These are phyloP conservation scores for Tenthredo mesomela DNA, from an alignment of 2,888 invertebrate genomes.

Conservation along the genomic window DNA sequence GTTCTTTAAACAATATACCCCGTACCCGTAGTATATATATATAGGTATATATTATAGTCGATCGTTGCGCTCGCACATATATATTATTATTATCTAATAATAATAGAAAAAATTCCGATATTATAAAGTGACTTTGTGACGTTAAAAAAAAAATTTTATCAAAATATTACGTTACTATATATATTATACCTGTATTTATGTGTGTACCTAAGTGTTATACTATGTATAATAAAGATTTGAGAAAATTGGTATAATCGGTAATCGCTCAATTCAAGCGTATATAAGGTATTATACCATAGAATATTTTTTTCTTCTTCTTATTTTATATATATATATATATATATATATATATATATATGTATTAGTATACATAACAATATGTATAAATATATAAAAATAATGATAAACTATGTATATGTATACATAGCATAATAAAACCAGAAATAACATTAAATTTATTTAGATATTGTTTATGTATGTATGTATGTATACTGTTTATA, in stretches of 20 bases:
- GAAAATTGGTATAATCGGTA: not conserved
- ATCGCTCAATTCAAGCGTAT: not conserved
- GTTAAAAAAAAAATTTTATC: not conserved
- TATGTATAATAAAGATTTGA: slow-evolving; percentile 1
- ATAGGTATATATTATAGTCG: not conserved
- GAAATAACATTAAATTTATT: too few species aligned
- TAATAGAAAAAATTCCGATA: not conserved
- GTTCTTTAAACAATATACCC: not conserved
- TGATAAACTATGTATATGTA: not conserved
- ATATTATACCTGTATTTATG: not conserved
- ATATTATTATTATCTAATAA: not conserved
- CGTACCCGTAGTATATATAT: too few species aligned
- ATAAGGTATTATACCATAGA: not conserved
- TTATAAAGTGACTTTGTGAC: not conserved
- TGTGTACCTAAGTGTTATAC: not conserved
- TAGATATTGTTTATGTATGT: not conserved
- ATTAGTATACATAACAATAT: too few species aligned
- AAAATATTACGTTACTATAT: too few species aligned
- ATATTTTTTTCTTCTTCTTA: not conserved
- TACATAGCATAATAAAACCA: not conserved
- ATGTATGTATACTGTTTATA: not conserved
- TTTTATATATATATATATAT: not conserved
- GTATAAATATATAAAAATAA: too few species aligned
- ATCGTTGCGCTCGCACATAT: not conserved
- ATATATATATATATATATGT: too few species aligned